phyloP scores from a whole-genome alignment of 2,888 invertebrate genomes.

The Phytoseiulus persimilis region DNA sequence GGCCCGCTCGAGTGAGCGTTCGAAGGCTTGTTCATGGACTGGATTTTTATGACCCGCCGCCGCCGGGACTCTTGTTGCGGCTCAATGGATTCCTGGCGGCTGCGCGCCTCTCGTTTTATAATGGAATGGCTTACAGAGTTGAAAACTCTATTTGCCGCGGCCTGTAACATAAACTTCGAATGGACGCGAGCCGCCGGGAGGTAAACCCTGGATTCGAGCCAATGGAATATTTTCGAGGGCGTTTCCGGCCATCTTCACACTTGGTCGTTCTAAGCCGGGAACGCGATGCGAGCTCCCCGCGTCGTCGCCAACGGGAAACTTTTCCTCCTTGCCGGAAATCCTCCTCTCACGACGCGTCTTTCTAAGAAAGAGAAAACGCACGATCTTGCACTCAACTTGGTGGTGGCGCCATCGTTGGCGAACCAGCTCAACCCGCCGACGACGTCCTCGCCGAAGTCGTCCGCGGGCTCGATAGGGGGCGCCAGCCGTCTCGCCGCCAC shows the following conservation, averaged over 20 bases:
- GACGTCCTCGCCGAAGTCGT: background rate
- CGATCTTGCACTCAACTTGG: background rate
- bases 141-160: too few relatives aligned
- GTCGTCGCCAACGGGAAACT: background rate
- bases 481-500: background rate
- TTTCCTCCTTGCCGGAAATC: background rate
- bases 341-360: background rate
- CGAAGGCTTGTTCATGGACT: background rate
- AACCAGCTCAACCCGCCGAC: background rate
- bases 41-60: background rate
- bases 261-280: background rate
- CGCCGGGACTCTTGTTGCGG: too few relatives aligned
- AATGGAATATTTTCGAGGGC: background rate
- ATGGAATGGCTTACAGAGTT: too few relatives aligned
- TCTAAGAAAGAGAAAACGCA: background rate
- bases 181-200: background rate
- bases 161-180: background rate
- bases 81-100: too few relatives aligned
- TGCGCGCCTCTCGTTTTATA: too few relatives aligned
- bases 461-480: background rate
- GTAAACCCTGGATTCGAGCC: background rate
- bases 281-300: background rate
- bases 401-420: background rate
- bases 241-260: background rate
- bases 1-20: background rate